These are phyloP conservation scores for Dissostichus mawsoni DNA, from an alignment of 2,113 vertebrate species.

Conservation along the genomic window DNA sequence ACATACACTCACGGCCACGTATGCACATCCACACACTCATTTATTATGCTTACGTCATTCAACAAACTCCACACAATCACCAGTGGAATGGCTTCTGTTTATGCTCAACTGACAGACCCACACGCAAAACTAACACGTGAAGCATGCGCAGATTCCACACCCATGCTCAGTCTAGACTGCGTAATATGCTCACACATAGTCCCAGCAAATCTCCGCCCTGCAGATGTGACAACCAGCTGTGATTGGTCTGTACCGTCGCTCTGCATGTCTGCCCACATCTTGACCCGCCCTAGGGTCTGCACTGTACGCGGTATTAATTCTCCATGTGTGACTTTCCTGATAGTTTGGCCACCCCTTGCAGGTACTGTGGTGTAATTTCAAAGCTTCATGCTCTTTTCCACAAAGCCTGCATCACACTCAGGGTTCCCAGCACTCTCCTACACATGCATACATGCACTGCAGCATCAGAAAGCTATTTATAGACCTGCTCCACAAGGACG, in stretches of 20 bases:
- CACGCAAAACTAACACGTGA: conserved; percentile 34
- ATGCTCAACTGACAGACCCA: neutral
- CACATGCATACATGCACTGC: conserved; percentile 60
- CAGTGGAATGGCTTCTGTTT: neutral
- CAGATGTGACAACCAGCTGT: conserved; percentile 51
- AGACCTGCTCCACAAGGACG: conserved; percentile 57
- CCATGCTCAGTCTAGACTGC: conserved; percentile 46
- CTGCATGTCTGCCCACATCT: conserved; percentile 39
- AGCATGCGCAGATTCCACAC: conserved; percentile 46
- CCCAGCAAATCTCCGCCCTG: conserved; percentile 36
- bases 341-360: conserved; percentile 34
- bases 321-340: conserved; percentile 12
- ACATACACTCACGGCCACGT: conserved; percentile 35
- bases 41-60: conserved; percentile 16
- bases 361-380: conserved; percentile 42
- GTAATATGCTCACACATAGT: conserved; percentile 13
- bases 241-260: conserved; percentile 45
- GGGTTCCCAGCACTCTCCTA: conserved; percentile 44
- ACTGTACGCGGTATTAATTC: conserved; percentile 43
- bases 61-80: neutral
- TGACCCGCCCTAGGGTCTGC: conserved; percentile 14
- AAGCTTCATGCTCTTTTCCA: conserved; percentile 45
- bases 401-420: conserved; percentile 39
- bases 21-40: conserved; percentile 14
- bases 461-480: conserved; percentile 71